phyloP scores from a whole-genome alignment of 2,888 invertebrate genomes.

The Arge pagana region DNA sequence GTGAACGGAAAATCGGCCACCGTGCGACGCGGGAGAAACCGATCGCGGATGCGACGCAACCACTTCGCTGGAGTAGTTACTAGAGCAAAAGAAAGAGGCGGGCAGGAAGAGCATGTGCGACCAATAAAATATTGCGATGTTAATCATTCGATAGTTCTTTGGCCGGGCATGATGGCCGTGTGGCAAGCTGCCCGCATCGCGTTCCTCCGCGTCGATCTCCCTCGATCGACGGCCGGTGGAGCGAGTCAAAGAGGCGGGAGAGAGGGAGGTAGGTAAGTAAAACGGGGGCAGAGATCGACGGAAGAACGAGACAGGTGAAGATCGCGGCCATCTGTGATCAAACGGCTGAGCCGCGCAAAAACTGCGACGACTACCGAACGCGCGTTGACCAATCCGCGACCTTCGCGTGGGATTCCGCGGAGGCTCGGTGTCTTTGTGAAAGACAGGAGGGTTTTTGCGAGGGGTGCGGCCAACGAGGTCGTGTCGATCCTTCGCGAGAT shows the following conservation, averaged over 20 bases:
- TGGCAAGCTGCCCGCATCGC: background rate
- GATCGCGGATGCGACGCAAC: too few species aligned
- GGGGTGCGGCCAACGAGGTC: too few species aligned
- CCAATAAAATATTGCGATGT: conserved; percentile 12
- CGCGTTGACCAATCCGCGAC: conserved; percentile 16
- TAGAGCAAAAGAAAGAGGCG: too few species aligned
- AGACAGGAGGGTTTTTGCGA: too few species aligned
- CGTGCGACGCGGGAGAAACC: too few species aligned
- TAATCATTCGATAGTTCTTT: conserved; percentile 17
- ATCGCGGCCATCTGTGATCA: conserved; percentile 25
- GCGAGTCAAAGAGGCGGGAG: background rate
- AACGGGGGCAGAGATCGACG: conserved; percentile 13
- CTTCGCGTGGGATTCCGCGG: conserved; percentile 10
- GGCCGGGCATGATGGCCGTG: conserved; percentile 12
- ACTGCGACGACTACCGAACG: conserved; percentile 11
- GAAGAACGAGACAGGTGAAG: conserved; percentile 18
- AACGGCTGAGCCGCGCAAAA: conserved; percentile 24
- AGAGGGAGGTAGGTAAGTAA: background rate
- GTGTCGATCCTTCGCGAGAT: too few species aligned
- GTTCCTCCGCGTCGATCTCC: background rate
- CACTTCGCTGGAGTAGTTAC: too few species aligned
- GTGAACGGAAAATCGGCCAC: too few species aligned
- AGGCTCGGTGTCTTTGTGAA: conserved; percentile 3
- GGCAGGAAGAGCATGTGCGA: background rate
- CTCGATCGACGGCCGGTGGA: background rate